A percentile compares a stretch with the other conserved stretches of the same genome.
phyloP scores from a whole-genome alignment of 2,113 vertebrate species.

The Larimichthys crocea region DNA sequence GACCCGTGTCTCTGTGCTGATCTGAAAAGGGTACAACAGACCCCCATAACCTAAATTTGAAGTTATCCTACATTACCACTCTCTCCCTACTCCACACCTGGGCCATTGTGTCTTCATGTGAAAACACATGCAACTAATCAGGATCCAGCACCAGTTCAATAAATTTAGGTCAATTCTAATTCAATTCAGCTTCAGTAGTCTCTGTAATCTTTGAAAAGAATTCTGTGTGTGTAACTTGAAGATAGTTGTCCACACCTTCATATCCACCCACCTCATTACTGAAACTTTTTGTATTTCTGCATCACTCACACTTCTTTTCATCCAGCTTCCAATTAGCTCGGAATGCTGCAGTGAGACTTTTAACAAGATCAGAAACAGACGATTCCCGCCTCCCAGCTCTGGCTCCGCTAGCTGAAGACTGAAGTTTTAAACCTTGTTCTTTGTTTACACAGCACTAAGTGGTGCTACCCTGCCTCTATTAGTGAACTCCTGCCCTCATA shows the following conservation, averaged over 20 bases:
- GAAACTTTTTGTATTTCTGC: constrained; percentile 7
- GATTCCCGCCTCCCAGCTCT: background rate
- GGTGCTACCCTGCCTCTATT: background rate
- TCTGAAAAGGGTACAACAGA: too few species aligned
- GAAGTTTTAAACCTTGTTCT: constrained; percentile 20
- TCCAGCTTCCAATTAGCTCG: constrained; percentile 49
- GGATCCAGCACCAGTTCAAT: too few species aligned
- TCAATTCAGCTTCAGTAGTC: background rate
- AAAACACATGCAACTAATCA: too few species aligned
- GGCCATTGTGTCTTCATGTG: too few species aligned
- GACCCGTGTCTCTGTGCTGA: too few species aligned
- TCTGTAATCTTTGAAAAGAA: background rate
- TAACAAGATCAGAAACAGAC: constrained; percentile 42
- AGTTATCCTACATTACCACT: too few species aligned
- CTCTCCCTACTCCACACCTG: too few species aligned
- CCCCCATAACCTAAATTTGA: too few species aligned
- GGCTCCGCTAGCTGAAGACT: background rate
- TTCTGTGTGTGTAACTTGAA: background rate
- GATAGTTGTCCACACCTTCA: background rate
- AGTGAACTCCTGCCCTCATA: constrained; percentile 4
- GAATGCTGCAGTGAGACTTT: constrained; percentile 31
- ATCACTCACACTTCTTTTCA: constrained; percentile 10
- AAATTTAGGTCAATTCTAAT: background rate
- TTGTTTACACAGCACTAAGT: constrained; percentile 31
- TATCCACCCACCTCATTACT: constrained; percentile 31